Percentiles rank a stretch among this genome's conserved stretches.
These are phyloP conservation scores for Drosophila algonquin DNA, from an alignment of 2,888 invertebrate genomes.

Conservation along the genomic window DNA sequence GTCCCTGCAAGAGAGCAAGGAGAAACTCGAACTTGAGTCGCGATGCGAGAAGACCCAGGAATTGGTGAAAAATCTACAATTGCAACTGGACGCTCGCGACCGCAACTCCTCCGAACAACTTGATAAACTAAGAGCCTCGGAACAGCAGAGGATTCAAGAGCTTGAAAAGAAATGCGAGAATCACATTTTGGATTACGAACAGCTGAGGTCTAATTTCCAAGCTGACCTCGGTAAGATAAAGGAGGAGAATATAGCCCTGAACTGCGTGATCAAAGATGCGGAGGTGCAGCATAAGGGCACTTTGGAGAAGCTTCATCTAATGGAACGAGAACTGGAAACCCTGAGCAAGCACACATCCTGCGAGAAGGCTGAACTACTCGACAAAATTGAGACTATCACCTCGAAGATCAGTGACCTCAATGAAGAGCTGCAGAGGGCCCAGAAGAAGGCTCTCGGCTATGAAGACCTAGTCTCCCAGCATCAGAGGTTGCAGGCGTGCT, in stretches of 20 bases:
- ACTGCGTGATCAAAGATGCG: slow-evolving; percentile 1
- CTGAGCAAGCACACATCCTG: background rate
- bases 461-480: slow-evolving; percentile 25
- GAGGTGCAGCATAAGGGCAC: background rate
- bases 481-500: slow-evolving; percentile 1
- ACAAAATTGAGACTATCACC: slow-evolving; percentile 35
- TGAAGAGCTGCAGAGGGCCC: slow-evolving; percentile 19
- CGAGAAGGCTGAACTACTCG: slow-evolving; percentile 13
- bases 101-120: background rate
- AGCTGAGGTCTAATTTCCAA: slow-evolving; percentile 21
- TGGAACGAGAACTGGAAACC: slow-evolving; percentile 2
- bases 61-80: slow-evolving; percentile 40
- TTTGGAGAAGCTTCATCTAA: background rate
- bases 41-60: slow-evolving; percentile 44
- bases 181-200: slow-evolving; percentile 33
- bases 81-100: slow-evolving; percentile 1
- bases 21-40: slow-evolving; percentile 43
- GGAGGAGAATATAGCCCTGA: slow-evolving; percentile 31
- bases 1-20: slow-evolving; percentile 53
- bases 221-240: slow-evolving; percentile 21
- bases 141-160: slow-evolving; percentile 3
- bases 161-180: slow-evolving; percentile 33
- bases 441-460: background rate
- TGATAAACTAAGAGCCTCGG: background rate
- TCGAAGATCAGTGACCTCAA: slow-evolving; percentile 30